Evolutionary conservation across 1,140 invertebrate genomes (phyloP).

Genomic region (Leucophenga varia): DNA sequence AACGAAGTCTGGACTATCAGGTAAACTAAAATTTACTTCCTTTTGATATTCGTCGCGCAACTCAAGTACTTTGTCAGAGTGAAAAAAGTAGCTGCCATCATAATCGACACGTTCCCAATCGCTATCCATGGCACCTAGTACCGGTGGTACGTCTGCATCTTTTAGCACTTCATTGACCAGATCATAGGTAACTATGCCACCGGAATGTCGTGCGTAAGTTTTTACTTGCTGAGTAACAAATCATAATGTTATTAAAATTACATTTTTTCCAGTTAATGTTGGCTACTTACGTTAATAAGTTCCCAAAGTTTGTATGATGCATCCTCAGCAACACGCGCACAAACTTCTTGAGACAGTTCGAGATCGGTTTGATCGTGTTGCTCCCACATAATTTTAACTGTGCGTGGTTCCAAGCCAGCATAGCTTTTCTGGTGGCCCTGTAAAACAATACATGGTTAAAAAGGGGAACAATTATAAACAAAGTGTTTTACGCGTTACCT

Average conservation of each 20-base stretch:
- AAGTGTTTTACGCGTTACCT: too few species aligned
- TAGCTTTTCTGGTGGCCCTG: constrained; percentile 45
- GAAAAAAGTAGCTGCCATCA: constrained; percentile 49
- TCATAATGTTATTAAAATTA: not conserved
- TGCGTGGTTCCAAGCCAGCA: constrained; percentile 43
- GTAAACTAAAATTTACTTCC: constrained; percentile 25
- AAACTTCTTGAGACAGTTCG: constrained; percentile 48
- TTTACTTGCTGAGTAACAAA: constrained; percentile 39
- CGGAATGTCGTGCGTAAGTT: constrained; percentile 48
- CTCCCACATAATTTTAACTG: constrained; percentile 54
- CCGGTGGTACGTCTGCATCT: constrained; percentile 46
- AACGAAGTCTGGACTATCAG: constrained; percentile 31
- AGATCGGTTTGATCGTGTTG: constrained; percentile 53
- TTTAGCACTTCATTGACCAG: constrained; percentile 54
- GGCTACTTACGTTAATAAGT: constrained; percentile 38
- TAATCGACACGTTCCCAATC: constrained; percentile 53
- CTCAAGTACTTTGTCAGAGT: constrained; percentile 48
- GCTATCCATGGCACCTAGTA: constrained; percentile 49
- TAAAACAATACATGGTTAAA: not conserved
- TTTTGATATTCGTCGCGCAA: constrained; percentile 50
- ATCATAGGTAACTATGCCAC: constrained; percentile 46
- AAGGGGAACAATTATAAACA: too few species aligned
- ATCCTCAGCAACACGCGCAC: constrained; percentile 46
- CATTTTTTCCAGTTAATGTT: not conserved
- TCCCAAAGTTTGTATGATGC: constrained; percentile 55